Evolutionary conservation across 1,140 invertebrate genomes (phyloP), one percentile per base, ranked within the genome.

Genomic region (Choristoneura fumiferana): DNA sequence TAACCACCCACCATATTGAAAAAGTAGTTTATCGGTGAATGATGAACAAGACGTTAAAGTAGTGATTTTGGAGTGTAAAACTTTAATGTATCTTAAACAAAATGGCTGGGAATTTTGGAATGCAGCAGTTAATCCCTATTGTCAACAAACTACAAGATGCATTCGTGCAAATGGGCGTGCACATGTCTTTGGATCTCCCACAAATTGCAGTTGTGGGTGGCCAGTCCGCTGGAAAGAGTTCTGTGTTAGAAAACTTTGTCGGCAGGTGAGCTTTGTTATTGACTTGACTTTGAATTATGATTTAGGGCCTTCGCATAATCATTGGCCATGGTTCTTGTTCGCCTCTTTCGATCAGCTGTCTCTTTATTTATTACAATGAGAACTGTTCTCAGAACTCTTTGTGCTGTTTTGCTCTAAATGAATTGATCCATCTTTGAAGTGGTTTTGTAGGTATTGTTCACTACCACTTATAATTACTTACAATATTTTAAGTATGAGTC

Each of bases 161-260:
- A 57, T 99, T 99, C 91, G 96, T 97, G 60, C 96, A 97, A 76
- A 92, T 99, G 69, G 98, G 97, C 62, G 97, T 98, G 69, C 95
- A 96, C 80, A 96, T 99, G 93, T 96, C 97, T 83, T 92, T 99
- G 75, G 98, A 99, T 93, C 92, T 99, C 76, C 98, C 98, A 69
- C 98, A 99, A 92, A 99, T 99, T 83, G 98, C 98, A 59, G 98
- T 99, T 61, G 98, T 99, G 76, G 98, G 98, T 88, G 97, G 97
- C 73, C 98, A 99, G 91, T 98, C 96, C 82, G 98, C 98, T 74
- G 98, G 98, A 78, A 99, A 99, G 91, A 98, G 96, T 90, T 98
- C 97, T 52, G 98, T 99, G 67, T 92, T 99, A 79, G 98, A 99
- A 91, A 99, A 99, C 91, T 99, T 99, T 90, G 98, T 99, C 76